Percentiles rank a stretch among this genome's conserved stretches.
Conservation (phyloP, 2,113 vertebrate genomes). For the Austrofundulus limnaeus region DNA sequence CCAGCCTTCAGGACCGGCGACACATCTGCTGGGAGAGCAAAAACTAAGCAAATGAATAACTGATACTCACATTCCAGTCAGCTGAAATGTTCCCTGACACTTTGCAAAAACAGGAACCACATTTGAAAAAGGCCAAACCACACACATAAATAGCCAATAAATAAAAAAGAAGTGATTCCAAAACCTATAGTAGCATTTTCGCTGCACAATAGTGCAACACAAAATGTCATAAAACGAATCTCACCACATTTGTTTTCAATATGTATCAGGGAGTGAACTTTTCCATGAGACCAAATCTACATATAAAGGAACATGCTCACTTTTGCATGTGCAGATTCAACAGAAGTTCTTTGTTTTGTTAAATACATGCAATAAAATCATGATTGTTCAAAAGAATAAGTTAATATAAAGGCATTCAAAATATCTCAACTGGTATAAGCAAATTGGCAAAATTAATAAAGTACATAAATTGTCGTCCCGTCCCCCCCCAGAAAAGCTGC, state of each 20-base stretch:
- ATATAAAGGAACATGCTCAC: slow-evolving; percentile 9
- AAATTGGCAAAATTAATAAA: not conserved
- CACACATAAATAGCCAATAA: not conserved
- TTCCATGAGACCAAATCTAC: too few species aligned
- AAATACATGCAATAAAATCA: too few species aligned
- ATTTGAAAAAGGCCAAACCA: slow-evolving; percentile 16
- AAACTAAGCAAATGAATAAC: slow-evolving; percentile 29
- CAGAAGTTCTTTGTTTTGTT: too few species aligned
- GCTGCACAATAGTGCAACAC: too few species aligned
- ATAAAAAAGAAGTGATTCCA: too few species aligned
- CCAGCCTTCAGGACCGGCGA: slow-evolving; percentile 20
- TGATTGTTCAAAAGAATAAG: too few species aligned
- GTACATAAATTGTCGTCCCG: not conserved
- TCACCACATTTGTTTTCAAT: too few species aligned
- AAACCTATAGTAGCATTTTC: too few species aligned
- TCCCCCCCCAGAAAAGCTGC: not conserved
- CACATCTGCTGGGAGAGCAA: slow-evolving; percentile 41
- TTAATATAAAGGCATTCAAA: not conserved
- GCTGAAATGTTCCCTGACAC: slow-evolving; percentile 26
- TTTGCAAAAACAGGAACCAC: slow-evolving; percentile 60
- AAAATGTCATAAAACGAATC: too few species aligned
- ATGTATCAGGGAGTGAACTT: too few species aligned
- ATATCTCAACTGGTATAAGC: not conserved
- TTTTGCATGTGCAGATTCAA: slow-evolving; percentile 2
- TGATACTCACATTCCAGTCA: slow-evolving; percentile 18